A percentile compares a stretch with the other conserved stretches of the same genome.
Evolutionary conservation across 2,888 invertebrate species (phyloP).

Genomic region (Thereva unica): DNA sequence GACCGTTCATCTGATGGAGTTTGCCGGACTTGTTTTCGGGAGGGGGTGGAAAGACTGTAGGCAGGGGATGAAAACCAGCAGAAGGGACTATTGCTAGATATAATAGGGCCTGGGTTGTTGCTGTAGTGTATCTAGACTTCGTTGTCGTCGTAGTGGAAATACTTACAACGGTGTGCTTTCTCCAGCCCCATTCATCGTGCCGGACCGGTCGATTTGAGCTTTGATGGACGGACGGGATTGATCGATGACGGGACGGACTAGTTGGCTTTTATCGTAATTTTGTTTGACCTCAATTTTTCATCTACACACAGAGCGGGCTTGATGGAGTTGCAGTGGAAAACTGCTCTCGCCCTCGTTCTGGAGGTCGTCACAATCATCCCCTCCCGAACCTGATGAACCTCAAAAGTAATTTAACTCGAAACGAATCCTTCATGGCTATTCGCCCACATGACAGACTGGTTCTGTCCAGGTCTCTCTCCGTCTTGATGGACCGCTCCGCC

Average conservation of each 20-base stretch:
- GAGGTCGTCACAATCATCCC: not conserved
- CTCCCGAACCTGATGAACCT: not conserved
- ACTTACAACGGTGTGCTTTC: not conserved
- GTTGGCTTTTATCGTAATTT: conserved; percentile 33
- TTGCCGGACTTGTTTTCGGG: not conserved
- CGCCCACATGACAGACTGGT: too few species aligned
- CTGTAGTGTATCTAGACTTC: too few species aligned
- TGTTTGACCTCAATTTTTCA: conserved; percentile 35
- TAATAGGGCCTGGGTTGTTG: too few species aligned
- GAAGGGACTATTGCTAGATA: too few species aligned
- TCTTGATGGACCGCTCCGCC: too few species aligned
- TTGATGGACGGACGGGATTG: conserved; percentile 25
- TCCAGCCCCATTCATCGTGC: not conserved
- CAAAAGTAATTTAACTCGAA: not conserved
- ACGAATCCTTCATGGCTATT: not conserved
- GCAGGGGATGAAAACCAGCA: too few species aligned
- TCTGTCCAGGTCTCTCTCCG: too few species aligned
- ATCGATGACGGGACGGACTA: conserved; percentile 25
- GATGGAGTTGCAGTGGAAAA: conserved; percentile 19
- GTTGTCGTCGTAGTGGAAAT: not conserved
- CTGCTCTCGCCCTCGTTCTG: not conserved
- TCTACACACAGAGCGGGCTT: conserved; percentile 11
- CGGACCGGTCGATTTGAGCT: conserved; percentile 18
- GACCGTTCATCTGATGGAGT: conserved; percentile 28
- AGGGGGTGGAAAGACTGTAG: too few species aligned